Evolutionary conservation across 2,888 invertebrate genomes (phyloP).

Genomic region (Psylliodes chrysocephalus): DNA sequence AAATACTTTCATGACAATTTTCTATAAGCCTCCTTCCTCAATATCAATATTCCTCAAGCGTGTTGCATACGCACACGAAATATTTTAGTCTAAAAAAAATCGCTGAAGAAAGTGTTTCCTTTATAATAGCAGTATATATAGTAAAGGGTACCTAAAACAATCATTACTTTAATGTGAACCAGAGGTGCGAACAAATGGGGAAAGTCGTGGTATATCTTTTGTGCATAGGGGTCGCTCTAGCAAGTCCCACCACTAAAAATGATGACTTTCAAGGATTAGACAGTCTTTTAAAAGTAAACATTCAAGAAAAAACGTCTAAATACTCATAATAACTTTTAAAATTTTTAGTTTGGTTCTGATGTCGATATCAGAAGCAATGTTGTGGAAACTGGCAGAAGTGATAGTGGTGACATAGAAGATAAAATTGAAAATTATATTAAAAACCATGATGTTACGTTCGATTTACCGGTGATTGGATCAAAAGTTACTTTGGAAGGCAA

Average conservation of each 20-base stretch:
- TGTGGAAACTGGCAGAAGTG: constrained; percentile 37
- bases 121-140: constrained; percentile 39
- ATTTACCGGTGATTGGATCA: constrained; percentile 75
- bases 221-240: constrained; percentile 15
- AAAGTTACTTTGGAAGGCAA: constrained; percentile 77
- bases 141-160: constrained; percentile 30
- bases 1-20: constrained; percentile 34
- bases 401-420: constrained; percentile 37
- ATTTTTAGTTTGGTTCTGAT: constrained; percentile 42
- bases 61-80: constrained; percentile 17
- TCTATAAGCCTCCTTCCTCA: constrained; percentile 10
- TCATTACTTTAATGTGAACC: constrained; percentile 20
- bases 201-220: constrained; percentile 11
- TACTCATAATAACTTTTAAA: neutral
- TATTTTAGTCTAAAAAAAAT: constrained; percentile 8
- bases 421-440: constrained; percentile 74
- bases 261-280: constrained; percentile 20
- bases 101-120: constrained; percentile 32
- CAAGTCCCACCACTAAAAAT: constrained; percentile 22
- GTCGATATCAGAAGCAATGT: constrained; percentile 40
- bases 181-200: constrained; percentile 17
- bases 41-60: constrained; percentile 29
- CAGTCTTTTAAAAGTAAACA: constrained; percentile 28
- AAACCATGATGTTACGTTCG: constrained; percentile 80
- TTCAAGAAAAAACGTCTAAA: neutral